A percentile compares a stretch with the other conserved stretches of the same genome.
These are phyloP conservation scores for Stomatorhinus ivindoensis DNA, from an alignment of 2,113 vertebrate species.

Conservation along the genomic window DNA sequence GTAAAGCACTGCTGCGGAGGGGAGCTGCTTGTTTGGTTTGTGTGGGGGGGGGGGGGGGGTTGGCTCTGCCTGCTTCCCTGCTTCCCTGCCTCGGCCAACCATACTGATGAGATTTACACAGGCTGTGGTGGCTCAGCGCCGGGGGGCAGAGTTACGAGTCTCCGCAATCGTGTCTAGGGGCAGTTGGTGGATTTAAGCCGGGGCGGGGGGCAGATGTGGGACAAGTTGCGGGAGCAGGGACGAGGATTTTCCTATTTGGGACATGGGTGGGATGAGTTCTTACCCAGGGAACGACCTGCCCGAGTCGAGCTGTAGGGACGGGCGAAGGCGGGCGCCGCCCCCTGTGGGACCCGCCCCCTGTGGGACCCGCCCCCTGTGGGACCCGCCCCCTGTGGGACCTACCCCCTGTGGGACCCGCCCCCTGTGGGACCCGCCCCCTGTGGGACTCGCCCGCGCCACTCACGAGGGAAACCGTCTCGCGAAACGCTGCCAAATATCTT, in stretches of 20 bases:
- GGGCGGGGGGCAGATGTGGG: neutral
- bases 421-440: no score
- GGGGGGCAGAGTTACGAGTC: neutral
- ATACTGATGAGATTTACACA: neutral
- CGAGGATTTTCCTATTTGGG: neutral
- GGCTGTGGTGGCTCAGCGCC: neutral
- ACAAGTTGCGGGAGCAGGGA: neutral
- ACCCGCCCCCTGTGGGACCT: no score
- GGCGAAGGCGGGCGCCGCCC: neutral
- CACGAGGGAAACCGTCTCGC: neutral
- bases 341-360: neutral
- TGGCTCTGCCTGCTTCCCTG: neutral
- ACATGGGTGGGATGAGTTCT: neutral
- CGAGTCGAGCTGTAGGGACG: neutral
- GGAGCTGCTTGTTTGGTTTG: neutral
- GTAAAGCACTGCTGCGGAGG: neutral
- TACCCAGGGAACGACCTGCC: neutral
- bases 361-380: neutral
- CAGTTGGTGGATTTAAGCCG: neutral
- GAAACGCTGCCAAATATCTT: neutral
- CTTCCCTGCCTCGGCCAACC: neutral
- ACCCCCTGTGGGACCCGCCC: neutral
- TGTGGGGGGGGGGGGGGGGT: neutral
- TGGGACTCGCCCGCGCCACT: neutral
- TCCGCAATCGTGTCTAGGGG: neutral